These are phyloP conservation scores for Drosophila miranda DNA, from an alignment of 1,140 invertebrate species.

Conservation along the genomic window DNA sequence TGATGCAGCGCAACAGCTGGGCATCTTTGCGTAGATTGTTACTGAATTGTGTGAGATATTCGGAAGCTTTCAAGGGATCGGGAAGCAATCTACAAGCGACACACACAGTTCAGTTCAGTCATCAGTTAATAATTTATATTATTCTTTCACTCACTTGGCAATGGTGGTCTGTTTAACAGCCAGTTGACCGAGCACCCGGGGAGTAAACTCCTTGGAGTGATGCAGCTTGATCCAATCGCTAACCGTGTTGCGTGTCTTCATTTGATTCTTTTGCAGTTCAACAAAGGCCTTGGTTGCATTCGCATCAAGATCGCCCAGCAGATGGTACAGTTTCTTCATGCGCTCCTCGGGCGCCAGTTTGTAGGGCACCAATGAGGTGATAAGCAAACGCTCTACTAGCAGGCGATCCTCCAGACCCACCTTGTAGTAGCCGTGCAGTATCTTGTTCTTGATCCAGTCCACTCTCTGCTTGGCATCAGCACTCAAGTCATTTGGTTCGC, in stretches of 20 bases:
- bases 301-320: conserved; percentile 96
- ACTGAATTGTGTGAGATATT: conserved; percentile 95
- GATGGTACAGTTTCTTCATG: conserved; percentile 97
- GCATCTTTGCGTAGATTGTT: conserved; percentile 90
- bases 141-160: conserved; percentile 60
- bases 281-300: conserved; percentile 98
- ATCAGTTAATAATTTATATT: neutral
- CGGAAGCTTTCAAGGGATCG: conserved; percentile 95
- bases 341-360: conserved; percentile 92
- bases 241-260: conserved; percentile 92
- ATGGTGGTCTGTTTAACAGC: conserved; percentile 83
- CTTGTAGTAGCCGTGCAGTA: conserved; percentile 90
- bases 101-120: neutral
- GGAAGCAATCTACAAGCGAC: conserved; percentile 85
- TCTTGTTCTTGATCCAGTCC: conserved; percentile 99
- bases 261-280: conserved; percentile 96
- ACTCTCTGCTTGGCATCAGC: conserved; percentile 94
- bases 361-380: conserved; percentile 97
- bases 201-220: conserved; percentile 84
- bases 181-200: conserved; percentile 88
- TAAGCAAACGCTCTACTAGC: conserved; percentile 96
- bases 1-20: conserved; percentile 91
- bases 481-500: conserved; percentile 90
- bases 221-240: conserved; percentile 93
- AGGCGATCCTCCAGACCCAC: conserved; percentile 88